These are phyloP conservation scores for Portunus trituberculatus DNA, from an alignment of 1,140 invertebrate species.

Conservation along the genomic window DNA sequence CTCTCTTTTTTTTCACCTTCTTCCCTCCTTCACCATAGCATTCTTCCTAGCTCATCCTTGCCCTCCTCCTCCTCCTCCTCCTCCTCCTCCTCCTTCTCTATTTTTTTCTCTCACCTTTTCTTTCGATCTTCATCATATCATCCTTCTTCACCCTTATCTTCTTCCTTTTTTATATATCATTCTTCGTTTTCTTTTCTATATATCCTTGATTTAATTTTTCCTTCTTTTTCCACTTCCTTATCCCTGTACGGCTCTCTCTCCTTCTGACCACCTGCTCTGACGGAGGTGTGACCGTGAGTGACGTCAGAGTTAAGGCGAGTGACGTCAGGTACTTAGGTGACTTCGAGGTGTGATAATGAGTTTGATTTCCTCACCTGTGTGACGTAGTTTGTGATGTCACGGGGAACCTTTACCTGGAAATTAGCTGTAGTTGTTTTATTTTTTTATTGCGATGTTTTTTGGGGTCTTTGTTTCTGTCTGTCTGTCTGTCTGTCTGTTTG, in stretches of 20 bases:
- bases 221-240: neutral
- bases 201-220: neutral
- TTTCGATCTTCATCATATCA: neutral
- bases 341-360: too few species aligned
- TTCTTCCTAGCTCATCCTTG: neutral
- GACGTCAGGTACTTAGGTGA: too few species aligned
- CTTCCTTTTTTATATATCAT: neutral
- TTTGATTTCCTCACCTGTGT: too few species aligned
- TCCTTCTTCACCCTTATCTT: neutral
- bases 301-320: too few species aligned
- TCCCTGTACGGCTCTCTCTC: neutral
- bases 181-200: neutral
- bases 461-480: neutral
- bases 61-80: neutral
- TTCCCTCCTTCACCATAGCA: neutral
- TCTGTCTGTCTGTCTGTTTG: too few species aligned
- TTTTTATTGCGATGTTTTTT: neutral
- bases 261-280: neutral
- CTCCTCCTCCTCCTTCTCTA: neutral
- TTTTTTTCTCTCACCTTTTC: neutral
- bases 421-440: too few species aligned
- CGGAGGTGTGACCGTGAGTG: too few species aligned
- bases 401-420: too few species aligned
- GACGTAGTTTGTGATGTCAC: too few species aligned
- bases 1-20: neutral